These are phyloP conservation scores for Nomia melanderi DNA, from an alignment of 1,140 invertebrate genomes.

Conservation along the genomic window DNA sequence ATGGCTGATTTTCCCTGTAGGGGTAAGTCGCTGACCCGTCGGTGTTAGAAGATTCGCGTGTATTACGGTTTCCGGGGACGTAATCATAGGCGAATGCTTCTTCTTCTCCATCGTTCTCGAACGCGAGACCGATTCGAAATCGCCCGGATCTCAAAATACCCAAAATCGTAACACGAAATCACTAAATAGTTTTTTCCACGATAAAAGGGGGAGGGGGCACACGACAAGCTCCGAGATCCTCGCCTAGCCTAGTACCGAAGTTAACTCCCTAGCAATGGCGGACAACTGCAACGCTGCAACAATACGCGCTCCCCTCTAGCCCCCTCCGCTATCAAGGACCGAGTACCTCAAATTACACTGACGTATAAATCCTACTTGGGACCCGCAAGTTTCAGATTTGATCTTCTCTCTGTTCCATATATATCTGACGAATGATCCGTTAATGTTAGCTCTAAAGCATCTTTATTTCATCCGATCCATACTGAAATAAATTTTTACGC, in stretches of 20 bases:
- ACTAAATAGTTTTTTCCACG: slow-evolving; percentile 78
- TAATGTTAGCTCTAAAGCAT: background rate
- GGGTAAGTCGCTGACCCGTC: slow-evolving; percentile 67
- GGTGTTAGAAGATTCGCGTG: slow-evolving; percentile 45
- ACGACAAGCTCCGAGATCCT: slow-evolving; percentile 35
- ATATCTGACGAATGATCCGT: background rate
- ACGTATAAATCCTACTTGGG: background rate
- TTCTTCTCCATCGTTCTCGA: slow-evolving; percentile 57
- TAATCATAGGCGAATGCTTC: slow-evolving; percentile 40
- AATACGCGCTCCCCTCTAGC: background rate
- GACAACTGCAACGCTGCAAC: slow-evolving; percentile 36
- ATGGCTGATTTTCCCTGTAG: slow-evolving; percentile 79
- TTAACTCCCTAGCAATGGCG: slow-evolving; percentile 73
- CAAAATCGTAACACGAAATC: slow-evolving; percentile 74
- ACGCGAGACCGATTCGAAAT: slow-evolving; percentile 51
- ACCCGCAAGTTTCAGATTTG: background rate
- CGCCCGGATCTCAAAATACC: slow-evolving; percentile 57
- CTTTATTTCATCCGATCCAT: background rate
- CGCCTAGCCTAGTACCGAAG: slow-evolving; percentile 63
- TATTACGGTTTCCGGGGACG: slow-evolving; percentile 35
- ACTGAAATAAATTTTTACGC: too few species aligned
- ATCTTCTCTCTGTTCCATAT: background rate
- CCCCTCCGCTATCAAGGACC: slow-evolving; percentile 1
- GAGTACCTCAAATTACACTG: slow-evolving; percentile 9
- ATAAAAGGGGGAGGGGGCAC: slow-evolving; percentile 54